Percentiles rank a stretch among this genome's conserved stretches.
These are phyloP conservation scores for Caenorhabditis japonica DNA, from an alignment of 2,888 invertebrate species.

Conservation along the genomic window DNA sequence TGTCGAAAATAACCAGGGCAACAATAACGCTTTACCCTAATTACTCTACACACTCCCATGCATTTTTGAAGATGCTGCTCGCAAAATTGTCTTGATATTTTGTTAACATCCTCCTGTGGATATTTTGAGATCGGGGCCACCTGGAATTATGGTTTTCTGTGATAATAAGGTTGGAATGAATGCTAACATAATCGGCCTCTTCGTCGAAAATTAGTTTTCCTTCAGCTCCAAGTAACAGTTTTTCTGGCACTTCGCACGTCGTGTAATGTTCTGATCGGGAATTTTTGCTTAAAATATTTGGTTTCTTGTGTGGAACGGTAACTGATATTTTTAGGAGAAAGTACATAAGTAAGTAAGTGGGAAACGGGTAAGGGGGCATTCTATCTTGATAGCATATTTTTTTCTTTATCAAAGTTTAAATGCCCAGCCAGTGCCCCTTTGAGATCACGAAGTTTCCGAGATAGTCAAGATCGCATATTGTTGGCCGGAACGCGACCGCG, in stretches of 20 bases:
- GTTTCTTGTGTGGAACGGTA: no score
- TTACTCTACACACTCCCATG: conserved; percentile 72
- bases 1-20: no score
- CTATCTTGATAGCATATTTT: no score
- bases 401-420: no score
- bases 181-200: conserved; percentile 68
- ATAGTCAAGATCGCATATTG: no score
- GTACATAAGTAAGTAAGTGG: no score
- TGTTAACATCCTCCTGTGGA: conserved; percentile 73
- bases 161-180: conserved; percentile 1
- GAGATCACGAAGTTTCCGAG: no score
- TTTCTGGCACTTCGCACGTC: conserved; percentile 72
- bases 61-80: conserved; percentile 74
- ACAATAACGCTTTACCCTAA: conserved; percentile 66
- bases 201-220: conserved; percentile 70
- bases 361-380: no score
- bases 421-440: no score
- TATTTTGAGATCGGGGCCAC: conserved; percentile 73
- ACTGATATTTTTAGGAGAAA: no score
- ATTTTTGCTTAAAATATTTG: conserved; percentile 64
- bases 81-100: conserved; percentile 72
- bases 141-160: conserved; percentile 54
- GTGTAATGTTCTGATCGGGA: conserved; percentile 74
- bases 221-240: conserved; percentile 60
- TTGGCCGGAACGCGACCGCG: no score